Evolutionary conservation across 2,113 vertebrate species (phyloP), one percentile per base, ranked within the genome.

Genomic region (Gymnogyps californianus): DNA sequence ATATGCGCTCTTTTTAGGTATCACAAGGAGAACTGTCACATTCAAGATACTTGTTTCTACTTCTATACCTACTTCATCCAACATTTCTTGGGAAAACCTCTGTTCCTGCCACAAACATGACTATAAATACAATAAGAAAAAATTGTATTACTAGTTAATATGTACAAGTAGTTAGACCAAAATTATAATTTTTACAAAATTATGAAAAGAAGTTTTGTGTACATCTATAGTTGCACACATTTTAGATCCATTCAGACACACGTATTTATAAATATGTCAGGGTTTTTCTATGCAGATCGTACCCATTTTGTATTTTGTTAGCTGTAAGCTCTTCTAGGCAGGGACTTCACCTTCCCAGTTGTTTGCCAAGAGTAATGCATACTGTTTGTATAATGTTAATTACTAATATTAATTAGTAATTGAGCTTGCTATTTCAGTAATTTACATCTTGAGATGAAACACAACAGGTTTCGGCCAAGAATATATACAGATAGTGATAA

Each of bases 371-470:
- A 76, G 40, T 32, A 42, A 72, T n/a, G 14, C 7, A 83, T 51
- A 22, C 26, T 86, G 29, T 88, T 93, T 91, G 65, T 32, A 64
- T 59, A 54, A 79, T 8, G 42, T 59, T 91, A 90, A 93, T 78
- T 91, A 87, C 69, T 46, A 90, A 44, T 71, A 70, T 42, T 78
- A 81, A 81, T 65, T 86, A 85, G 40, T 42, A 83, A 88, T 51
- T 67, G n/a, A 85, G 12, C 11, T 52, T 69, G 20, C 9, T 78
- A 62, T 79, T 84, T 85, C 31, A 72, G 55, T 64, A 85, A 91
- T 95, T 83, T 55, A 61, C 44, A 88, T 44, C 32, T 77, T 67
- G 72, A 62, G 32, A 85, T 59, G 40, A 80, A 89, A 83, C 16
- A 51, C 18, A 87, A 40, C 17, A 65, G 15, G 11, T 25, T 92